A percentile compares a stretch with the other conserved stretches of the same genome.
These are phyloP conservation scores for Vanessa cardui DNA, from an alignment of 2,888 invertebrate genomes.

Conservation along the genomic window DNA sequence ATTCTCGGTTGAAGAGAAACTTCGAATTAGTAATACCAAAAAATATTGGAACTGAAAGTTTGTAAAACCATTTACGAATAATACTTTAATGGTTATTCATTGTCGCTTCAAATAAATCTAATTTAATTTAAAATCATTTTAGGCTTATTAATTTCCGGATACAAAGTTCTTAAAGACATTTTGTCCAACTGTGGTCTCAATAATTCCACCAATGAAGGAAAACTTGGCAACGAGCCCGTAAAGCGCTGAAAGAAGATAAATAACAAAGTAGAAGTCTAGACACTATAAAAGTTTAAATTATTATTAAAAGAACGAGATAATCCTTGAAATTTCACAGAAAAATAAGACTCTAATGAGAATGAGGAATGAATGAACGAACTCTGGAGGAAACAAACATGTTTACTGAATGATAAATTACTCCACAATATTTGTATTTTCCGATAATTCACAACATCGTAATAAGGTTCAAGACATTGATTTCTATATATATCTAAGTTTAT, in stretches of 20 bases:
- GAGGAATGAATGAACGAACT: constrained; percentile 11
- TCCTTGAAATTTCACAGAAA: constrained; percentile 14
- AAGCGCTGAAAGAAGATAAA: not conserved
- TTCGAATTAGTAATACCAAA: no score
- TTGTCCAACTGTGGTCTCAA: no score
- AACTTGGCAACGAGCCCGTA: not conserved
- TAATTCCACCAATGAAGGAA: not conserved
- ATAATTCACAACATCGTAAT: not conserved
- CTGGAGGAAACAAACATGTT: constrained; percentile 17
- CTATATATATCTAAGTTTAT: no score
- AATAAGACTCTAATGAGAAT: constrained; percentile 22
- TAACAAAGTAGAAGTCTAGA: not conserved
- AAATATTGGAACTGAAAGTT: no score
- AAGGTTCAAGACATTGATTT: not conserved
- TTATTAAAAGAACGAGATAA: constrained; percentile 10
- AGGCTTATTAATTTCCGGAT: no score
- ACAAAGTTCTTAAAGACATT: no score
- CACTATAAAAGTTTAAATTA: not conserved
- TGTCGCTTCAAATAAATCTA: no score
- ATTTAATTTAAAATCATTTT: no score
- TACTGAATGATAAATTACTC: not conserved
- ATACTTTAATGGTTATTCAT: no score
- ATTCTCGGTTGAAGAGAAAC: no score
- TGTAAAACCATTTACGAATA: no score
- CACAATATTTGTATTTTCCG: not conserved